A percentile compares a stretch with the other conserved stretches of the same genome.
Evolutionary conservation across 2,888 invertebrate genomes (phyloP).

Genomic region (Cotesia congregata): DNA sequence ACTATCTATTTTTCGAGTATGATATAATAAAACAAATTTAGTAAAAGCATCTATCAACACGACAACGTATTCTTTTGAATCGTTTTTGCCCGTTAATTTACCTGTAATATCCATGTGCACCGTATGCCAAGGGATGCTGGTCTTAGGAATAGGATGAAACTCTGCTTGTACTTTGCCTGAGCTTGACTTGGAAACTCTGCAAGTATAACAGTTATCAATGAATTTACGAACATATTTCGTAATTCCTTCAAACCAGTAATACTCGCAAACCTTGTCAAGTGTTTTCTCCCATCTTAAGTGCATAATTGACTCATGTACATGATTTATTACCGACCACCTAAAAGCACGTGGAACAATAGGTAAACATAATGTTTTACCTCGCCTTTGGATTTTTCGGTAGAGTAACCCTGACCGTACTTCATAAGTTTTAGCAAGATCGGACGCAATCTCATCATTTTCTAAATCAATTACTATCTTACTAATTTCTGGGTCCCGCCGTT

Average conservation of each 20-base stretch:
- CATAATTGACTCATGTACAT: neutral
- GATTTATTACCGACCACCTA: slow-evolving; percentile 35
- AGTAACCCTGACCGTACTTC: slow-evolving; percentile 21
- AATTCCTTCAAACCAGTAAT: slow-evolving; percentile 34
- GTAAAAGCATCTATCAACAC: slow-evolving; percentile 55
- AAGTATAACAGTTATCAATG: slow-evolving; percentile 54
- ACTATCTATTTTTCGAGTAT: slow-evolving; percentile 57
- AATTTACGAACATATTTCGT: slow-evolving; percentile 35
- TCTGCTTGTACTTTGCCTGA: slow-evolving; percentile 55
- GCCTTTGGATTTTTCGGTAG: slow-evolving; percentile 33
- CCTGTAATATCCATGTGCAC: slow-evolving; percentile 55
- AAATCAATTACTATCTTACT: slow-evolving; percentile 22
- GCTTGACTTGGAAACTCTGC: slow-evolving; percentile 55
- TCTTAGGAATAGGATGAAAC: slow-evolving; percentile 60
- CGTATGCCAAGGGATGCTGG: slow-evolving; percentile 50
- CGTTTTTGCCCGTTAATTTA: slow-evolving; percentile 52
- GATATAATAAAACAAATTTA: slow-evolving; percentile 45
- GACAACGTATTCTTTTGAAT: slow-evolving; percentile 54
- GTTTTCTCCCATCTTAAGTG: no score
- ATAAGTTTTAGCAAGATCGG: slow-evolving; percentile 27
- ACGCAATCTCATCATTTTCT: slow-evolving; percentile 17
- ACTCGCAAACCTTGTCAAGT: slow-evolving; percentile 4
- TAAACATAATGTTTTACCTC: slow-evolving; percentile 14
- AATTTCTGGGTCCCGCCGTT: slow-evolving; percentile 26
- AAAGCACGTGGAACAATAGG: slow-evolving; percentile 34